Base-by-base conservation (phyloP, 1,140 invertebrate species). In the Sycophaga agraensis region DNA sequence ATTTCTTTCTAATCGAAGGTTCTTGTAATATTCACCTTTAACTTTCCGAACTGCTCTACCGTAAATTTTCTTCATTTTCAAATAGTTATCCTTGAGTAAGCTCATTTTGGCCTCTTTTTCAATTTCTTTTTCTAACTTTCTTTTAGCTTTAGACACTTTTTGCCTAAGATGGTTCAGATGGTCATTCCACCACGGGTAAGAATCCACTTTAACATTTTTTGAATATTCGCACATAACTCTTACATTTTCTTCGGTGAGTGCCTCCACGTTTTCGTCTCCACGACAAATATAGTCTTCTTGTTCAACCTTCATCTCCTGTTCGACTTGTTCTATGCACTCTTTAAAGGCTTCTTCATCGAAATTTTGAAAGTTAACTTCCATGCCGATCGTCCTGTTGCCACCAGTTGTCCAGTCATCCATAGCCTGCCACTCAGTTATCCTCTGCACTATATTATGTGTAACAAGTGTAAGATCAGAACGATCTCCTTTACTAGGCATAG, bases 291-390 rank as follows among this genome's bases (percentile, higher is more conserved):
- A n/a, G n/a, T n/a, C n/a, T n/a, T n/a, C n/a, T n/a, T n/a, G n/a
- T n/a, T n/a, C n/a, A n/a, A n/a, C n/a, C n/a, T n/a, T n/a, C n/a
- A n/a, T n/a, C n/a, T n/a, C n/a, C n/a, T n/a, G n/a, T n/a, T n/a
- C n/a, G n/a, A n/a, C n/a, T n/a, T n/a, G n/a, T n/a, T n/a, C n/a
- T n/a, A n/a, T n/a, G n/a, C n/a, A n/a, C n/a, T n/a, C n/a, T n/a
- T n/a, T n/a, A n/a, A n/a, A n/a, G n/a, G n/a, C n/a, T n/a, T n/a
- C n/a, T n/a, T n/a, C n/a, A n/a, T n/a, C n/a, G n/a, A n/a, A n/a
- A n/a, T n/a, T n/a, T n/a, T n/a, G n/a, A n/a, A 53, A 24, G n/a
- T 55, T 19, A 12, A 57, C 8, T 21, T 49, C 55, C 1, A 58
- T 49, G 8, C n/a, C 21, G 2, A 49, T 37, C 1, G 34, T 49